Conservation (phyloP, 2,113 vertebrate species). For the Heterotis niloticus region DNA sequence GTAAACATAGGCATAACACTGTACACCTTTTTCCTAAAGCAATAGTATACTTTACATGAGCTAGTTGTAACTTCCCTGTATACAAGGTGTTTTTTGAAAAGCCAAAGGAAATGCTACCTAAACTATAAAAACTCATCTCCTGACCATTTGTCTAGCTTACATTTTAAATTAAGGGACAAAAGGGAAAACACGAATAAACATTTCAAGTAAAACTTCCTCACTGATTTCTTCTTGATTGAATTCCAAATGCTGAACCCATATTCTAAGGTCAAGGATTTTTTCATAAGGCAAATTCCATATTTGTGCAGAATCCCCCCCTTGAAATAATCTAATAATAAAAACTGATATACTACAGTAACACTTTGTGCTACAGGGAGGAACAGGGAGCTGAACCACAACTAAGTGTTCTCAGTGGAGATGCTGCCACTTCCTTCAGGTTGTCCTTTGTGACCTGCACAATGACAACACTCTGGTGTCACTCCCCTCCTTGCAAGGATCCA, state of each 20-base stretch:
- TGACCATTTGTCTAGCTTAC: conserved; percentile 32
- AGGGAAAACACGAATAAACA: background rate
- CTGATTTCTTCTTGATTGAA: background rate
- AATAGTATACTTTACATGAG: conserved; percentile 73
- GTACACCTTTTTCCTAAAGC: conserved; percentile 79
- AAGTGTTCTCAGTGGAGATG: background rate
- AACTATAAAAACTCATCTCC: conserved; percentile 48
- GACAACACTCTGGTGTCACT: background rate
- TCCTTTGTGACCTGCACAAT: background rate
- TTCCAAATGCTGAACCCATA: background rate
- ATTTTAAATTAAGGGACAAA: conserved; percentile 8
- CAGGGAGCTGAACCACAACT: conserved; percentile 4
- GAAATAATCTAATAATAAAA: conserved; percentile 37
- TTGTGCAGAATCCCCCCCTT: conserved; percentile 59
- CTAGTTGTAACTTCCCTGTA: conserved; percentile 55
- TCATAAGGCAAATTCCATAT: conserved; percentile 59
- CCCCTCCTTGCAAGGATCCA: background rate
- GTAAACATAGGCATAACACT: conserved; percentile 92
- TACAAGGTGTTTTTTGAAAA: conserved; percentile 66
- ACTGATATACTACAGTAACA: conserved; percentile 50
- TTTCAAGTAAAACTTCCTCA: conserved; percentile 1
- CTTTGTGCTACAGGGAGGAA: conserved; percentile 39
- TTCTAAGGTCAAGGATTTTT: conserved; percentile 23
- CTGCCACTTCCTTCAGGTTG: background rate
- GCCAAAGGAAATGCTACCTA: conserved; percentile 65